Evolutionary conservation across 2,113 vertebrate species (phyloP).

Genomic region (Eonycteris spelaea): DNA sequence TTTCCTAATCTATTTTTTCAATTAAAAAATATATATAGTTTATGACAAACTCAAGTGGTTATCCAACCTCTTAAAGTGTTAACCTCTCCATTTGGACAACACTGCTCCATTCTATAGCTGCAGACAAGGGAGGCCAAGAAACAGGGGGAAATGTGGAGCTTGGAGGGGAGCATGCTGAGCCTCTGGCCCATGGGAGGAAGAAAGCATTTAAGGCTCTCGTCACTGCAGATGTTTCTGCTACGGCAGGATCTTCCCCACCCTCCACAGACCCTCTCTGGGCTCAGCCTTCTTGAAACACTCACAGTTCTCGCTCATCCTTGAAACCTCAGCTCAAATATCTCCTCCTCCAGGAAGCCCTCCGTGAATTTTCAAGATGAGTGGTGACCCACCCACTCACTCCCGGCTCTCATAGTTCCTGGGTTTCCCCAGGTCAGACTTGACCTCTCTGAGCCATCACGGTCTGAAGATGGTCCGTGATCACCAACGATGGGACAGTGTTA

Average conservation of each 20-base stretch:
- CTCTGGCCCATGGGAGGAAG: no score
- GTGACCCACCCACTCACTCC: background rate
- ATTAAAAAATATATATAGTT: background rate
- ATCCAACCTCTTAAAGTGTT: background rate
- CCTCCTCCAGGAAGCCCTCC: background rate
- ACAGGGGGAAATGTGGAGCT: background rate
- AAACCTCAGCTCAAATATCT: background rate
- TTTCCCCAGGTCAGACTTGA: background rate
- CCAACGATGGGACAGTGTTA: background rate
- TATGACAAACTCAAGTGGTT: background rate
- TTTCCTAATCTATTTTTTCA: background rate
- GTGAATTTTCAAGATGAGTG: background rate
- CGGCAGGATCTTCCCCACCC: no score
- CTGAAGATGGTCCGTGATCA: background rate
- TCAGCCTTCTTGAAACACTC: background rate
- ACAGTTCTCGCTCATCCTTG: background rate
- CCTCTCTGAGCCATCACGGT: no score
- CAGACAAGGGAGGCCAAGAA: background rate
- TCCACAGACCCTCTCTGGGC: background rate
- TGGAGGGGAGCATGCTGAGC: background rate
- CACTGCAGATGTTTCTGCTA: background rate
- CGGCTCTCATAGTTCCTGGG: background rate
- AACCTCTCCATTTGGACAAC: background rate
- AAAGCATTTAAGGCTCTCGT: background rate
- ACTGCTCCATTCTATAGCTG: background rate